Evolutionary conservation across 2,888 invertebrate species (phyloP), one percentile per base, ranked within the genome.

Genomic region (Volucella inanis): DNA sequence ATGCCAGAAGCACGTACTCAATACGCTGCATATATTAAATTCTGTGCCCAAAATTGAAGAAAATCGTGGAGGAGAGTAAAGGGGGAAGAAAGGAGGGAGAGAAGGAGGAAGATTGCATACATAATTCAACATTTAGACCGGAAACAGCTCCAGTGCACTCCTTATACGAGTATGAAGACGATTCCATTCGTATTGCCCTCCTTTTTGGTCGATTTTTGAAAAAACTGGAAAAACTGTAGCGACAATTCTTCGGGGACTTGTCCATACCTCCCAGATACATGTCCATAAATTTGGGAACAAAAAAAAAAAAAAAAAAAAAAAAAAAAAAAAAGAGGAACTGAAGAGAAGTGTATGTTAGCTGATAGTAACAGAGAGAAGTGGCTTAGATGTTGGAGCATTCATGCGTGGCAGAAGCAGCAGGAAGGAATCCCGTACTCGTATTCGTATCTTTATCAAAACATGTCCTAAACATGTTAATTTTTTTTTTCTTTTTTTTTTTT

Each of bases 91-190:
- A 18, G n/a, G 57, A 22, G 52, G 59, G 57, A 31, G 18, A 55
- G 39, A 47, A 41, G 14, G 39, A 59, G 39, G 41, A 39, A 47
- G 74, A 84, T 79, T 84, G 70, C 54, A 84, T 84, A 70, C 83
- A 84, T 84, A 84, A 84, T 84, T 84, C 83, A 84, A 84, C 79
- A 72, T 78, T 31, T 75, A 45, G 54, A 79, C 74, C 74, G 70
- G 79, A 59, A 80, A 67, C 70, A 38, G 64, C 59, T 70, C 45
- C 55, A 31, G 31, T 31, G 31, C 31, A 6, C 31, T 31, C 31
- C 31, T 31, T 6, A 31, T 3, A 31, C 31, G 31, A 31, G 31
- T 6, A 41, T 41, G 68, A 68, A 62, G 64, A 74, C 54, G 72
- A 68, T 67, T 76, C 59, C 57, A 49, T 6, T 43, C 38, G 15